Base-by-base conservation (phyloP, 1,140 invertebrate genomes). In the Papilio polytes region DNA sequence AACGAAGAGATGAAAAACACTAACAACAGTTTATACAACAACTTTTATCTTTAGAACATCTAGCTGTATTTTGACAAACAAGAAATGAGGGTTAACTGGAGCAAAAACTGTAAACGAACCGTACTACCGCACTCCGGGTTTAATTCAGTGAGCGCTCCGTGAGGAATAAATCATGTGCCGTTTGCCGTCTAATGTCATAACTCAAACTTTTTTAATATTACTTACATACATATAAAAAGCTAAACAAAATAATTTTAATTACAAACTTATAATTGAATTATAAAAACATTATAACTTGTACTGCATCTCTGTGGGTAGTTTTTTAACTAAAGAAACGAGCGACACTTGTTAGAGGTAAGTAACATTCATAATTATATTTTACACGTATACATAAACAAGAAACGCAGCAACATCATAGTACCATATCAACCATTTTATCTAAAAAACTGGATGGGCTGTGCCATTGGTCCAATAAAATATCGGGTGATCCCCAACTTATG, bases 71-170 rank as follows among this genome's bases (percentile, higher is more conserved):
- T 70, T 70, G 26, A 70, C 63, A 70, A 70, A 70, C 22, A 70
- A 70, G 63, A 70, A 70, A 70, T 15, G 63, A 70, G 63, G 63
- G 36, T 70, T 31, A 70, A 70, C 63, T 70, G 63, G 63, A 31
- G 63, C 63, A 36, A 70, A 59, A 70, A 70, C 63, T 70, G 63
- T 70, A 70, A 70, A 70, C 59, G 63, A 36, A 26, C 63, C 63
- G 63, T 70, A 70, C 22, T 70, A 31, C 63, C 63, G 63, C 63
- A 31, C 63, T 36, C 59, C 63, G 26, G 63, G 3, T 36, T 70
- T 70, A 70, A 70, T 70, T 70, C 63, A 70, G 63, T 70, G 26
- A 70, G 63, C 63, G 13, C 63, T 70, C 63, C 26, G 22, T 31
- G 63, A 26, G 63, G 26, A 70, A 70, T 70, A 70, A 70, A 70